These are phyloP conservation scores for Solenodon paradoxus DNA, from an alignment of 2,113 vertebrate species.

Conservation along the genomic window DNA sequence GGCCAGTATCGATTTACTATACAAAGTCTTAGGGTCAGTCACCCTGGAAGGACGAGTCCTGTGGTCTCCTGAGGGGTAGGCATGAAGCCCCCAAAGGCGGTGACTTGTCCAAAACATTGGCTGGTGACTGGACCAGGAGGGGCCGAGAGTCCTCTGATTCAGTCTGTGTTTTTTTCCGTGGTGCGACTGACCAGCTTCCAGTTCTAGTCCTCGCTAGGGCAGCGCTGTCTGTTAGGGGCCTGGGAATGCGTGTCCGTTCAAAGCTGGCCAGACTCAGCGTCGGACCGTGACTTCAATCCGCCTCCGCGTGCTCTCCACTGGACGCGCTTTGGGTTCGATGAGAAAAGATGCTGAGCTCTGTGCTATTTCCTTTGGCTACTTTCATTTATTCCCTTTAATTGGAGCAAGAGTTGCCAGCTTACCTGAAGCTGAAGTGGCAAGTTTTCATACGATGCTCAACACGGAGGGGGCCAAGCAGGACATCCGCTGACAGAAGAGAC, in stretches of 20 bases:
- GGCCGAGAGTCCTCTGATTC: rapidly evolving
- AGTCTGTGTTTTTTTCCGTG: background rate
- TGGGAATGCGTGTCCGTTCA: rapidly evolving
- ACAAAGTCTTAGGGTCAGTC: background rate
- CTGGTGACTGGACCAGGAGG: background rate
- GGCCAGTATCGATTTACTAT: background rate
- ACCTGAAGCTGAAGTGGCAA: background rate
- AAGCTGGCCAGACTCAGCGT: background rate
- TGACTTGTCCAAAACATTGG: background rate
- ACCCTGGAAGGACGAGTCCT: background rate
- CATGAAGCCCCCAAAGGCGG: background rate
- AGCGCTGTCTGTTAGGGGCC: too few species aligned
- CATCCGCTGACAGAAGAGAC: background rate
- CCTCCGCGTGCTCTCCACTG: rapidly evolving
- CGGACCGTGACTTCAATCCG: background rate
- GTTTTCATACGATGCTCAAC: background rate
- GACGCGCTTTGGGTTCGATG: background rate
- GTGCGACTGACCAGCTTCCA: background rate
- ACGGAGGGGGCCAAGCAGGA: background rate
- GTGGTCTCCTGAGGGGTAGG: background rate
- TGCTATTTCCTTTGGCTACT: background rate
- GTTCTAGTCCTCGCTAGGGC: too few species aligned
- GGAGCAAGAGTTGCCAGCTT: background rate
- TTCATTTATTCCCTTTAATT: slow-evolving; percentile 5
- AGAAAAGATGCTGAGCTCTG: background rate